Evolutionary conservation across 2,888 invertebrate species (phyloP).

Genomic region (Theodoxus fluviatilis): DNA sequence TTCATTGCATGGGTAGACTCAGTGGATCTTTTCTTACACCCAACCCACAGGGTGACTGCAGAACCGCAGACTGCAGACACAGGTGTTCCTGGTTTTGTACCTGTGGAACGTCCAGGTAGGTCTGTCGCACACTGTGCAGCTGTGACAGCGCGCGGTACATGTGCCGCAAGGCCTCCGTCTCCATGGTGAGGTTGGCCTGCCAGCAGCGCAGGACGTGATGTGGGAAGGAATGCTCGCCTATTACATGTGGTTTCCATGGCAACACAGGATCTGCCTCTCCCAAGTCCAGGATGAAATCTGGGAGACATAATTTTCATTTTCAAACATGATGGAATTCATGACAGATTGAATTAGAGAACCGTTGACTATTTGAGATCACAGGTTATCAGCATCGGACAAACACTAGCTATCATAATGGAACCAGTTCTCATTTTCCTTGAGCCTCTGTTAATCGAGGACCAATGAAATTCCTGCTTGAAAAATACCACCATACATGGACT

Average conservation of each 20-base stretch:
- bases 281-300: conserved; percentile 55
- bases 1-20: too few species aligned
- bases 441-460: neutral
- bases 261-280: conserved; percentile 49
- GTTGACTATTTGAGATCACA: too few species aligned
- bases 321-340: conserved; percentile 2
- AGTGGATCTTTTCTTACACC: neutral
- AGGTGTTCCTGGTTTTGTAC: conserved; percentile 34
- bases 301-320: conserved; percentile 18
- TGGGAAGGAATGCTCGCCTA: conserved; percentile 53
- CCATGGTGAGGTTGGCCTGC: conserved; percentile 49
- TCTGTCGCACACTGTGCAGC: conserved; percentile 45
- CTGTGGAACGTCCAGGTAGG: conserved; percentile 47
- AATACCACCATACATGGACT: too few species aligned
- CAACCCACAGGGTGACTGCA: neutral
- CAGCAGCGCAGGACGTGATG: conserved; percentile 52
- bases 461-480: neutral
- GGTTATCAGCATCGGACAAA: neutral
- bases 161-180: conserved; percentile 46
- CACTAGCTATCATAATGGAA: neutral
- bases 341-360: neutral
- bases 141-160: conserved; percentile 50
- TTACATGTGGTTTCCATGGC: conserved; percentile 54
- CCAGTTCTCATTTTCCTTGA: neutral
- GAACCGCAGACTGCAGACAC: too few species aligned